Conservation (phyloP, 1,140 invertebrate genomes). For the Lepidurus couesii region DNA sequence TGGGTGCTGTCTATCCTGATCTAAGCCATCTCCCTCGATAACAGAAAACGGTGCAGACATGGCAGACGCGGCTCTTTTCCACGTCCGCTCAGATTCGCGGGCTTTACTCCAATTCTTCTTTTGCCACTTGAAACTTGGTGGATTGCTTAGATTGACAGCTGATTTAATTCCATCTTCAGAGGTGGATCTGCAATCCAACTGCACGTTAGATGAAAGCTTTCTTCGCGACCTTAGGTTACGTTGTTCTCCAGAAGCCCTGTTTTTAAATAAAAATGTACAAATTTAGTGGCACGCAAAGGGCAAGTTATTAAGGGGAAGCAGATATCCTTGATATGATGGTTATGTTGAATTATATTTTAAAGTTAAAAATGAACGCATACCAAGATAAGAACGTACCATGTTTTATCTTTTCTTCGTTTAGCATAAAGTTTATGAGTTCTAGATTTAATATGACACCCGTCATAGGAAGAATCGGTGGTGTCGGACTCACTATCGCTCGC, state of each 20-base stretch:
- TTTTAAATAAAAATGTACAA: no score
- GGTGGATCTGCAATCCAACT: not conserved
- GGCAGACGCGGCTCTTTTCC: constrained; percentile 6
- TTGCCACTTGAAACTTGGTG: not conserved
- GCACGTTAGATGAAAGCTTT: not conserved
- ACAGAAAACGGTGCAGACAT: constrained; percentile 5
- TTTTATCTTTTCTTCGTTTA: constrained; percentile 6
- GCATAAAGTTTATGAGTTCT: not conserved
- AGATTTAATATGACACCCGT: not conserved
- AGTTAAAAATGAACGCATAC: not conserved
- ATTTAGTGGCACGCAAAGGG: no score
- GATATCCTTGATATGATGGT: not conserved
- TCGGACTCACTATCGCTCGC: not conserved
- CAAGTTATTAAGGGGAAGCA: not conserved
- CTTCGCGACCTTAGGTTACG: not conserved
- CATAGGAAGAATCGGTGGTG: not conserved
- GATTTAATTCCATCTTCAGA: not conserved
- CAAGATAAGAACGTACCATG: not conserved
- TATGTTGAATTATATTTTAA: not conserved
- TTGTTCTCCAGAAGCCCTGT: not conserved
- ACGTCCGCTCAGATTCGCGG: not conserved
- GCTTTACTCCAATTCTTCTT: not conserved
- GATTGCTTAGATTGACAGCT: not conserved
- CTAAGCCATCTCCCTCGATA: not conserved
- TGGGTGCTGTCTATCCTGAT: not conserved